These are phyloP conservation scores for Myotis yumanensis DNA, from an alignment of 2,113 vertebrate genomes.

Conservation along the genomic window DNA sequence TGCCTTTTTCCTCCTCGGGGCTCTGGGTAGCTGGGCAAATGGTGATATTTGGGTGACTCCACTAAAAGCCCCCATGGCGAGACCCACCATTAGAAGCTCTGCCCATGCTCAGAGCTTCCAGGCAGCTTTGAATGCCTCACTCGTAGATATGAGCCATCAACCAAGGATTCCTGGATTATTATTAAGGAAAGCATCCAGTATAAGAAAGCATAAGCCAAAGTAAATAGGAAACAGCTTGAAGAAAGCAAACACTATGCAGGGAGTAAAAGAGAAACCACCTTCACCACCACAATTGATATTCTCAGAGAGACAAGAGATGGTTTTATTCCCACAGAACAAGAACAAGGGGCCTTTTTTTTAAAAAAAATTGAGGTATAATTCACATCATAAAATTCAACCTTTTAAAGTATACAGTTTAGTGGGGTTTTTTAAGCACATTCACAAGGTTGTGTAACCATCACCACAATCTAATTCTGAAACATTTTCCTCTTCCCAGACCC, in stretches of 20 bases:
- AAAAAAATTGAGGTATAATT: neutral
- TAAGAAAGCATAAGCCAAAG: neutral
- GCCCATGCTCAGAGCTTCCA: neutral
- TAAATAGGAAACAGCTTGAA: constrained; percentile 18
- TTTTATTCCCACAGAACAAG: neutral
- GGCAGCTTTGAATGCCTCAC: neutral
- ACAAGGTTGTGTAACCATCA: neutral
- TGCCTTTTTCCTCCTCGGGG: neutral
- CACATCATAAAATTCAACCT: neutral
- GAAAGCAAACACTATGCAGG: neutral
- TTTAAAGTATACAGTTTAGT: neutral
- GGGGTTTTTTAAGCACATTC: neutral
- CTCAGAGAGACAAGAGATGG: neutral
- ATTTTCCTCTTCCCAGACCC: neutral
- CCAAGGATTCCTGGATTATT: neutral
- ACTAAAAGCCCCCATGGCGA: neutral
- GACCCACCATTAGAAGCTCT: neutral
- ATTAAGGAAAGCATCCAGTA: neutral
- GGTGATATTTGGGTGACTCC: neutral
- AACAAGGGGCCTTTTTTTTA: neutral
- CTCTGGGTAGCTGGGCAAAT: neutral
- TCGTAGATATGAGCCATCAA: neutral
- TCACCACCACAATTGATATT: neutral
- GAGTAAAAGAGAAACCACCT: neutral
- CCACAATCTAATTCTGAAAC: neutral